These are phyloP conservation scores for Pherbina coryleti DNA, from an alignment of 2,888 invertebrate genomes.

Conservation along the genomic window DNA sequence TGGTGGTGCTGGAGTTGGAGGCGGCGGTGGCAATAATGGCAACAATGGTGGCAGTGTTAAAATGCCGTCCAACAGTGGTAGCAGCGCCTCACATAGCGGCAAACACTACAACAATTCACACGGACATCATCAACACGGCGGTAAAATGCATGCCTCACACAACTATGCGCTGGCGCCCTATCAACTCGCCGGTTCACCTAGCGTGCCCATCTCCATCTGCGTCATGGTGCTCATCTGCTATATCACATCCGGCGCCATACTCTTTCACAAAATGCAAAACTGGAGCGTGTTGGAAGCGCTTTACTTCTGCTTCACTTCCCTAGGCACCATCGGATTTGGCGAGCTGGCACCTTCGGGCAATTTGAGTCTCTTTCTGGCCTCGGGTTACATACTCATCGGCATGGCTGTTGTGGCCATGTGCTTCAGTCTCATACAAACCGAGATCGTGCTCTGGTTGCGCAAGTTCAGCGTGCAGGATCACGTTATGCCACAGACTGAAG, in stretches of 20 bases:
- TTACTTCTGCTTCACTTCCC: conserved; percentile 83
- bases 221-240: conserved; percentile 88
- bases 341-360: conserved; percentile 80
- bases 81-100: conserved; percentile 47
- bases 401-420: conserved; percentile 91
- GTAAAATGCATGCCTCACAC: conserved; percentile 51
- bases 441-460: conserved; percentile 72
- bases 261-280: conserved; percentile 91
- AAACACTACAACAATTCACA: conserved; percentile 49
- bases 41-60: conserved; percentile 43
- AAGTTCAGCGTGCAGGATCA: conserved; percentile 69
- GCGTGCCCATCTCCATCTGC: conserved; percentile 90
- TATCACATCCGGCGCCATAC: conserved; percentile 87
- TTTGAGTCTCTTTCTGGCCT: conserved; percentile 81
- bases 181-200: conserved; percentile 54
- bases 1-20: conserved; percentile 38
- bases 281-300: conserved; percentile 92
- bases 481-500: conserved; percentile 71
- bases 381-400: conserved; percentile 85
- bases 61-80: conserved; percentile 45
- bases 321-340: conserved; percentile 88
- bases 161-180: conserved; percentile 46
- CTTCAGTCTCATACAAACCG: conserved; percentile 87
- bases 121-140: conserved; percentile 46
- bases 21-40: conserved; percentile 41